phyloP scores from a whole-genome alignment of 2,113 vertebrate species.

The Sprattus sprattus region DNA sequence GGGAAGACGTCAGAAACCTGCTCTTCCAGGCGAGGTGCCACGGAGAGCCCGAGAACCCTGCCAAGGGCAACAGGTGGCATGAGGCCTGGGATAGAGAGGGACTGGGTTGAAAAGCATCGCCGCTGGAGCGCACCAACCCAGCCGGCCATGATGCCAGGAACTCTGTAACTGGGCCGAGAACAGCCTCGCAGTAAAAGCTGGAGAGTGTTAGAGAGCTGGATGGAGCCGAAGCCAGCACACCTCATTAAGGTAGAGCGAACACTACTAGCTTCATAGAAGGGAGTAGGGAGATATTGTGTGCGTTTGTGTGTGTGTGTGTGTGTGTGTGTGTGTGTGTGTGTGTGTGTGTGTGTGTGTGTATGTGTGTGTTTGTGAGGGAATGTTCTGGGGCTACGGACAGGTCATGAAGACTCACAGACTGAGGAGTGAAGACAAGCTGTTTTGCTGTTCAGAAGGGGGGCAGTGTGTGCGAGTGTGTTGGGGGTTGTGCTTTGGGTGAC shows the following conservation, averaged over 20 bases:
- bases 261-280: not conserved
- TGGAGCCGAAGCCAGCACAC: not conserved
- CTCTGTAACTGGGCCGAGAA: not conserved
- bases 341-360: not conserved
- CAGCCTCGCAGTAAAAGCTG: not conserved
- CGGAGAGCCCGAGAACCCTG: not conserved
- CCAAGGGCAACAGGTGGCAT: constrained; percentile 13
- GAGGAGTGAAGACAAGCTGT: not conserved
- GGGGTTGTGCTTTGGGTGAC: not conserved
- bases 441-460: not conserved
- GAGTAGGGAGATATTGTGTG: not conserved
- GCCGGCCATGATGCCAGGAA: not conserved
- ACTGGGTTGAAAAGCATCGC: not conserved
- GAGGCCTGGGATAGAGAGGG: not conserved
- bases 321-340: not conserved
- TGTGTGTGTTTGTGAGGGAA: not conserved
- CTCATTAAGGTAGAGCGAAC: constrained; percentile 11
- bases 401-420: not conserved
- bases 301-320: not conserved
- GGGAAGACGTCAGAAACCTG: not conserved
- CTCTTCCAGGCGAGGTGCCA: constrained; percentile 1
- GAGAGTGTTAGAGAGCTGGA: not conserved
- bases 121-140: not conserved
- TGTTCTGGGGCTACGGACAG: not conserved
- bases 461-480: not conserved